A percentile compares a stretch with the other conserved stretches of the same genome.
Evolutionary conservation across 2,888 invertebrate species (phyloP).

Genomic region (Pyrrhosoma nymphula): DNA sequence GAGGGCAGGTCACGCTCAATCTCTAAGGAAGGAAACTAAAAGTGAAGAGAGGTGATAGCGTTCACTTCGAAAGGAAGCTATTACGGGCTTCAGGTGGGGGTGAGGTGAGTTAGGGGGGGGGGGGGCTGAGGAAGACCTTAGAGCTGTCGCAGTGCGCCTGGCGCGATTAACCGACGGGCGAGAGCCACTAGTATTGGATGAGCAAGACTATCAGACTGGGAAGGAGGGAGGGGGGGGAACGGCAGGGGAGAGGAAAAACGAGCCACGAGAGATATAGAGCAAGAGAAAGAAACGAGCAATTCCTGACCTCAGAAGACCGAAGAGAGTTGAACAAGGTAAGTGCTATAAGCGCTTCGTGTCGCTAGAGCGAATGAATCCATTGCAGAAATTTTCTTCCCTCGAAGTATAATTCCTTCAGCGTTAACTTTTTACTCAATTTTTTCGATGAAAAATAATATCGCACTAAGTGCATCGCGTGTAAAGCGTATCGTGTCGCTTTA

Average conservation of each 20-base stretch:
- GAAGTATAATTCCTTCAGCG: no score
- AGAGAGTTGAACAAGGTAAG: conserved; percentile 12
- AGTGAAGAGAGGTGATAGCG: not conserved
- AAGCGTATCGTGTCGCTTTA: no score
- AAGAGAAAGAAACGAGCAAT: not conserved
- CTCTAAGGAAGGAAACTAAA: not conserved
- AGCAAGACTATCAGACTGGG: not conserved
- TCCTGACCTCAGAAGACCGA: not conserved
- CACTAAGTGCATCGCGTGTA: no score
- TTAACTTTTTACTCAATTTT: no score
- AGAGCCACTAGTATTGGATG: not conserved
- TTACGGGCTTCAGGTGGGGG: not conserved
- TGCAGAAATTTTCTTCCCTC: not conserved
- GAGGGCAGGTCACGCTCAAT: not conserved
- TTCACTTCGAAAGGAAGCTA: not conserved
- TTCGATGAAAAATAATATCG: no score
- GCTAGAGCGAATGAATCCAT: not conserved
- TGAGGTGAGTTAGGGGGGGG: not conserved
- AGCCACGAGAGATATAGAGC: not conserved
- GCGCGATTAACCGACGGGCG: not conserved
- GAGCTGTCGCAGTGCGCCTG: not conserved
- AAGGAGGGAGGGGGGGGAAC: not conserved
- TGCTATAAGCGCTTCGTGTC: not conserved
- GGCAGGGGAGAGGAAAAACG: not conserved
- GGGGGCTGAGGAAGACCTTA: not conserved